Conservation (phyloP, 2,797 vertebrate species). For the Eleutherodactylus coqui region DNA sequence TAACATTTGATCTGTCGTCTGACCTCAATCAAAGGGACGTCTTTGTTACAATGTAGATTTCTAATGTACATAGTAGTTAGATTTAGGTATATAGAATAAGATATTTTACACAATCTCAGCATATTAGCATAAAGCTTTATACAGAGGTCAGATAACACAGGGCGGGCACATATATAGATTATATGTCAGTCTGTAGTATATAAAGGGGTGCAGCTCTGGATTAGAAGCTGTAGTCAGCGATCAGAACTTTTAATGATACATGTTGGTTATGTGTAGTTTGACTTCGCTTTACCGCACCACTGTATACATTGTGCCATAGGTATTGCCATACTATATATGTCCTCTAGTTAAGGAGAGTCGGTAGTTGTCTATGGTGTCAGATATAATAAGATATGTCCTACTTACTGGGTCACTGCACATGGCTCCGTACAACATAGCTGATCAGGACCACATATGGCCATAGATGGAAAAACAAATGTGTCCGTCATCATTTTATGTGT, state of each 20-base stretch:
- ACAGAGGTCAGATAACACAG: constrained; percentile 5
- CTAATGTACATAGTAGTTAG: background rate
- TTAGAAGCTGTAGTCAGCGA: background rate
- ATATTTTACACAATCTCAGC: background rate
- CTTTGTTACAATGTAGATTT: background rate
- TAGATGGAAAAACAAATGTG: background rate
- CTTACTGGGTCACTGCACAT: background rate
- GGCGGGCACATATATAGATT: background rate
- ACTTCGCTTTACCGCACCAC: background rate
- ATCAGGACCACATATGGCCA: background rate
- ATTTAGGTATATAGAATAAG: background rate
- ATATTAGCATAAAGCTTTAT: constrained; percentile 8
- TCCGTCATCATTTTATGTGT: background rate
- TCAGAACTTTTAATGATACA: background rate
- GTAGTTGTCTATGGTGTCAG: background rate
- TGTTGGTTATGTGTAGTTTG: background rate
- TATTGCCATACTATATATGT: background rate
- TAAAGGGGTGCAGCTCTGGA: background rate
- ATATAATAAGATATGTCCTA: background rate
- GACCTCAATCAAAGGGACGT: background rate
- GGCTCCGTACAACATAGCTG: background rate
- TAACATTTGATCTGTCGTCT: background rate
- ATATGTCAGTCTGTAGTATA: background rate
- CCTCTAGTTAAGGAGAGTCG: background rate
- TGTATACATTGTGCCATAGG: background rate